Conservation (phyloP, 1,140 invertebrate genomes). For the Portunus trituberculatus region DNA sequence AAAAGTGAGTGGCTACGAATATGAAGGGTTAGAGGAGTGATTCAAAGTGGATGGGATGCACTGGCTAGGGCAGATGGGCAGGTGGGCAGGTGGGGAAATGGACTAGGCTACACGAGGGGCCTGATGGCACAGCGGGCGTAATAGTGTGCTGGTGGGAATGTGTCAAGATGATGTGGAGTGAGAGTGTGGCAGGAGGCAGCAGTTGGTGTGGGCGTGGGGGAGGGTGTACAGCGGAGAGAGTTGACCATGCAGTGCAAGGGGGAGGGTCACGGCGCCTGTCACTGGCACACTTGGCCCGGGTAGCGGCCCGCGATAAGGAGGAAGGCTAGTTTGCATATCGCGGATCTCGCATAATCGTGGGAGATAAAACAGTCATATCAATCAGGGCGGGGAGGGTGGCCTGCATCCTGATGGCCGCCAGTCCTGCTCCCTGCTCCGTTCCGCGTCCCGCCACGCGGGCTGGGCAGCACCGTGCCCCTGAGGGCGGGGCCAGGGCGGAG, state of each 20-base stretch:
- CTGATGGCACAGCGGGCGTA: neutral
- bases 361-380: slow-evolving; percentile 55
- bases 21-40: neutral
- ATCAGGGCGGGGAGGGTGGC: slow-evolving; percentile 14
- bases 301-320: neutral
- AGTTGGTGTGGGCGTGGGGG: neutral
- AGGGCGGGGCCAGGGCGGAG: neutral
- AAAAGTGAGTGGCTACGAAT: neutral
- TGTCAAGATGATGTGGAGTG: neutral
- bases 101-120: neutral
- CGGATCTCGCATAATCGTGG: slow-evolving; percentile 48
- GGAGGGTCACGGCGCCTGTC: neutral
- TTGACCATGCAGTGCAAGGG: neutral
- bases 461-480: too few species aligned
- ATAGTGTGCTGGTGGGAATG: neutral
- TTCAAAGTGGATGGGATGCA: neutral
- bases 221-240: neutral
- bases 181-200: neutral
- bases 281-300: too few species aligned
- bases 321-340: slow-evolving; percentile 52
- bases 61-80: neutral
- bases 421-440: neutral
- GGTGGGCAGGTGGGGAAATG: neutral
- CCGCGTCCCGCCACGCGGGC: neutral
- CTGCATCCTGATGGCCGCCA: neutral